Base-by-base conservation (phyloP, 1,140 invertebrate genomes). In the Caenorhabditis briggsae region DNA sequence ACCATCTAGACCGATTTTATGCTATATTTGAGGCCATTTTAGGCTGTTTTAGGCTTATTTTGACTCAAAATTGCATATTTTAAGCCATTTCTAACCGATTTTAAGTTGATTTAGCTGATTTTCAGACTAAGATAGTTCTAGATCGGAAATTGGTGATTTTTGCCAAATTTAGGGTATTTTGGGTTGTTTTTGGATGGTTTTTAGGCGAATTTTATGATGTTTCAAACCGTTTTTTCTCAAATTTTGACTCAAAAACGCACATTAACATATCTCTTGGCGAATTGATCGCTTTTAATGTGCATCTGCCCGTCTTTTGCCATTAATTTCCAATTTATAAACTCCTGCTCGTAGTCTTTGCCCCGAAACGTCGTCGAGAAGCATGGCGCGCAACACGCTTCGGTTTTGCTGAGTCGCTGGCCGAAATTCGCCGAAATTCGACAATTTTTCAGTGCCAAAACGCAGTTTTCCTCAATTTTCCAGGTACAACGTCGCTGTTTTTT, bases 261-360 rank as follows among this genome's bases (percentile, higher is more conserved):
- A 82, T 82, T 82, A 41, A 82, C 50, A 74, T 74, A 74, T 74
- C 65, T 9, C 16, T 74, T 74, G 0, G 23, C 65, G 23, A 78
- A 78, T 25, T 53, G 70, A 2, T 78, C 70, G 50, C n/a, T 50
- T 23, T n/a, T 48, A 12, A 78, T 12, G 1, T 48, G n/a, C 12
- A 46, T 23, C 70, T 78, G 70, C 11, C 70, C 70, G 23, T 78
- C 70, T 11, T 20, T 78, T 11, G 70, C 70, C 46, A 14, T 20
- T 14, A 11, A 11, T 33, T 78, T 78, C 70, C 70, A 78, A 23
- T 20, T 43, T 11, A 41, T 11, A 50, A 78, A 78, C 46, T 50
- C 14, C 2, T 12, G 12, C n/a, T 78, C 70, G 14, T 78, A 78
- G 33, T 78, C 46, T 14, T 23, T 50, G 9, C 70, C 70, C 9